These are phyloP conservation scores for Aurelia sp. DNA, from an alignment of 30 jellyfish, hydroid and myxozoan species.

Conservation along the genomic window DNA sequence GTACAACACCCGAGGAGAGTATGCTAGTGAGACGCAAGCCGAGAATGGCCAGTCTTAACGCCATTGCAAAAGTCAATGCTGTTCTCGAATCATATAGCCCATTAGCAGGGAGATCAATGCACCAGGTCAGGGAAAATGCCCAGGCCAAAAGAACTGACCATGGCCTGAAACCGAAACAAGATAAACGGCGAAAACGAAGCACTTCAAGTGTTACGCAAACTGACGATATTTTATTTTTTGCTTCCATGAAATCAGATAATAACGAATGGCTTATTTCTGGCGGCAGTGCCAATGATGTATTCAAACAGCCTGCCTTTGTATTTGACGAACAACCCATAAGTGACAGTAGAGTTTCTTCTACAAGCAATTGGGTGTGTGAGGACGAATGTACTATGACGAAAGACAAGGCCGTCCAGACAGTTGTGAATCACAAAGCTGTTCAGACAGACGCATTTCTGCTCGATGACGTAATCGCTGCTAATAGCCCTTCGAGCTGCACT, in stretches of 20 bases:
- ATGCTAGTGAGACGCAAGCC: conserved; percentile 81
- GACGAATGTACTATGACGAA: conserved; percentile 49
- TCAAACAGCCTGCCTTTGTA: conserved; percentile 14
- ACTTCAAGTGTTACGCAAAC: conserved; percentile 73
- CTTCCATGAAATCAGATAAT: conserved; percentile 46
- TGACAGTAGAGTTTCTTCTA: conserved; percentile 81
- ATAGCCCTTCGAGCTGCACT: conserved; percentile 64
- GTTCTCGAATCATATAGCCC: conserved; percentile 85
- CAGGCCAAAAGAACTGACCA: conserved; percentile 1
- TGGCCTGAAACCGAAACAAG: conserved; percentile 24
- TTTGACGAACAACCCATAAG: conserved; percentile 69
- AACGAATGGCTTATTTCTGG: conserved; percentile 59
- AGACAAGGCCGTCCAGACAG: conserved; percentile 94
- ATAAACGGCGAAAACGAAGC: conserved; percentile 69
- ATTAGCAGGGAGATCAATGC: conserved; percentile 45
- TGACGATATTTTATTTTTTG: conserved; percentile 41
- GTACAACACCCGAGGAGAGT: conserved; percentile 42
- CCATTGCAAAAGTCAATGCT: conserved; percentile 97
- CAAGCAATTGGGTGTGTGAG: conserved; percentile 61
- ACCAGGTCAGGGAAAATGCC: conserved; percentile 19
- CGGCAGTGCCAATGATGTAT: conserved; percentile 62
- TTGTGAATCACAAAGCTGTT: conserved; percentile 84
- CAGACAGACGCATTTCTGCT: conserved; percentile 79
- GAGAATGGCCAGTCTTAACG: conserved; percentile 97
- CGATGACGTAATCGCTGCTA: conserved; percentile 6